Evolutionary conservation across 2,113 vertebrate species (phyloP), one percentile per base, ranked within the genome.

Genomic region (Stegostoma tigrinum): DNA sequence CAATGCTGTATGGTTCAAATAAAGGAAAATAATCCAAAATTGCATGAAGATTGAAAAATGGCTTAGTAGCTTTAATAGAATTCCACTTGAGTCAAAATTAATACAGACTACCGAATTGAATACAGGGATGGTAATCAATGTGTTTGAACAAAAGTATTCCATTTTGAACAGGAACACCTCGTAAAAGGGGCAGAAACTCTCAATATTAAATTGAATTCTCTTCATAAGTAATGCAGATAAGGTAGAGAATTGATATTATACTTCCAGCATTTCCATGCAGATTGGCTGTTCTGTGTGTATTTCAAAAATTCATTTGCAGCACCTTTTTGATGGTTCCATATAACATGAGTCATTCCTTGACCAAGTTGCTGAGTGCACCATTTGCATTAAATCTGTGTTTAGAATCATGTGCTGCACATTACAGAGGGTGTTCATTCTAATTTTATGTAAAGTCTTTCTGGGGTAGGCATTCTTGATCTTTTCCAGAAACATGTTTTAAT

Each of bases 111-210:
- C 34, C 72, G 30, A 1, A 30, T 55, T 89, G 86, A 89, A 55
- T 89, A 12, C 8, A 55, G 48, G 48, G 19, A 42, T 45, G 80
- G 42, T 85, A 85, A 87, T 87, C 42, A 2, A 10, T 87, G 24
- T 23, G 52, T 27, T 48, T 52, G 85, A 89, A 89, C 55, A 55
- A 30, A 89, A 89, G 27, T 55, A 27, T 89, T 89, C 86, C 24
- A 55, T 89, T 89, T 89, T 86, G 85, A 86, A 86, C 45, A 86
- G 85, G 85, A 86, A 86, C 85, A 86, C 10, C 48, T 10, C 30
- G 24, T 89, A 30, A 30, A 89, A 55, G 45, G 86, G 30, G 52
- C 48, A 55, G 86, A 55, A 55, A 89, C 10, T 89, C 86, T 55
- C 86, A 55, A 27, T 89, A 10, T 89, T 55, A 89, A 89, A 89